phyloP scores from a whole-genome alignment of 2,797 vertebrate genomes.

The Arrhamphus sclerolepis region DNA sequence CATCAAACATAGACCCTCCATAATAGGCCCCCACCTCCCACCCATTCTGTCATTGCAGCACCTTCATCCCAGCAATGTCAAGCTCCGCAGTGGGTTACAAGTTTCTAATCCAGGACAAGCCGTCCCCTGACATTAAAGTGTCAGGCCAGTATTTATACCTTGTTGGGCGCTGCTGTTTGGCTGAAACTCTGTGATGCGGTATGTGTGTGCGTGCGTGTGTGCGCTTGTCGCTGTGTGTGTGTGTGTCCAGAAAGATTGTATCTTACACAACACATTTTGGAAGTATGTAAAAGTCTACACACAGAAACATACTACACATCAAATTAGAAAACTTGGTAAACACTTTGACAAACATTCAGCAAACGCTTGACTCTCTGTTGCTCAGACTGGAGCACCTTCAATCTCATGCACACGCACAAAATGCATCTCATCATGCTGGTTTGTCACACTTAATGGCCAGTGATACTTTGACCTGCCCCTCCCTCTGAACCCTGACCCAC shows the following conservation, averaged over 20 bases:
- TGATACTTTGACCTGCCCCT: conserved; percentile 82
- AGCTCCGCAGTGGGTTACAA: conserved; percentile 83
- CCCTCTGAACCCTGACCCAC: conserved; percentile 49
- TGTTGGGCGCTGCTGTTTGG: conserved; percentile 60
- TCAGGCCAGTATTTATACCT: conserved; percentile 95
- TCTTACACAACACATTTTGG: conserved; percentile 86
- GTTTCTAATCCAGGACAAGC: conserved; percentile 94
- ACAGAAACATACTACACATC: conserved; percentile 38
- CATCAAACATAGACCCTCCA: conserved; percentile 68
- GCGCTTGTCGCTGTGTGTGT: conserved; percentile 14
- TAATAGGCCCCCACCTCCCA: conserved; percentile 55
- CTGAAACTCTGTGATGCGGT: conserved; percentile 42
- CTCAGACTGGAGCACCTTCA: conserved; percentile 8
- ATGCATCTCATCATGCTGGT: conserved; percentile 79
- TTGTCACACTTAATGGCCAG: conserved; percentile 89
- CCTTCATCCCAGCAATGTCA: conserved; percentile 88
- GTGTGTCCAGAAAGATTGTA: conserved; percentile 74
- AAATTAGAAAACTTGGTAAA: conserved; percentile 38
- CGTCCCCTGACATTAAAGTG: conserved; percentile 96
- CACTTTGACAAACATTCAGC: conserved; percentile 39
- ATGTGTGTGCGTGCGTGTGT: conserved; percentile 31
- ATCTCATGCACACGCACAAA: conserved; percentile 28
- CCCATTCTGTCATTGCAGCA: conserved; percentile 63
- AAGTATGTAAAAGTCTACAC: conserved; percentile 88
- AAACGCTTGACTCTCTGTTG: conserved; percentile 15